phyloP scores from a whole-genome alignment of 2,888 invertebrate species.

The Drosophila differens region DNA sequence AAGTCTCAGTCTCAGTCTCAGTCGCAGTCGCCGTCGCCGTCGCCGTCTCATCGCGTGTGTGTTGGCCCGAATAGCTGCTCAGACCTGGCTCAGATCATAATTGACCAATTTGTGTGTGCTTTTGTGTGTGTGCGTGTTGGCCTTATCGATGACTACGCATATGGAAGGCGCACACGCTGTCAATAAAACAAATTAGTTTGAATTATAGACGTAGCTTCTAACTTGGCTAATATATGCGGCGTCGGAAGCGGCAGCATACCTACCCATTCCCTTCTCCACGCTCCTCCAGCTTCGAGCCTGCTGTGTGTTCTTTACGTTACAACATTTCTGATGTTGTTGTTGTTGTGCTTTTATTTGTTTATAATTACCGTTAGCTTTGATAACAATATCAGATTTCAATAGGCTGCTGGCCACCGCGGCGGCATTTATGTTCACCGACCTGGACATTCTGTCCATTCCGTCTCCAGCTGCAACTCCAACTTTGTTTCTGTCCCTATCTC shows the following conservation, averaged over 20 bases:
- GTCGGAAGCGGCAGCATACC: conserved; percentile 65
- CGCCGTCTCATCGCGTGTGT: conserved; percentile 1
- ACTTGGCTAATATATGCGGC: conserved; percentile 74
- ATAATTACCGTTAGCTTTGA: conserved; percentile 82
- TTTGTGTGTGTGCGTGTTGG: conserved; percentile 36
- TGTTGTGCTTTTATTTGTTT: conserved; percentile 80
- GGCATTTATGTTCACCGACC: conserved; percentile 81
- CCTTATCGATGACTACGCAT: conserved; percentile 44
- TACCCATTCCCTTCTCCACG: neutral
- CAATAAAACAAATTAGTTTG: conserved; percentile 83
- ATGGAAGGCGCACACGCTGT: conserved; percentile 74
- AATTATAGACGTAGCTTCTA: conserved; percentile 78
- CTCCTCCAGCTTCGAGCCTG: neutral
- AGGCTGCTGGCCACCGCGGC: conserved; percentile 47
- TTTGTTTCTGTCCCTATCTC: conserved; percentile 5
- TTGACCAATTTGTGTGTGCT: conserved; percentile 75
- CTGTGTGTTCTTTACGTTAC: conserved; percentile 55
- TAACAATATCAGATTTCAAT: conserved; percentile 82
- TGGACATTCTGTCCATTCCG: conserved; percentile 61
- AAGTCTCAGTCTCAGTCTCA: conserved; percentile 18
- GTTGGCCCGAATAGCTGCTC: conserved; percentile 16
- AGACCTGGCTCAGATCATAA: conserved; percentile 55
- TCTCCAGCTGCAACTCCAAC: conserved; percentile 15
- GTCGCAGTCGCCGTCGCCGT: neutral
- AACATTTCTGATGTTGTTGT: conserved; percentile 11